These are phyloP conservation scores for Drosophila nr. fundita DNA, from an alignment of 2,888 invertebrate species.

Conservation along the genomic window DNA sequence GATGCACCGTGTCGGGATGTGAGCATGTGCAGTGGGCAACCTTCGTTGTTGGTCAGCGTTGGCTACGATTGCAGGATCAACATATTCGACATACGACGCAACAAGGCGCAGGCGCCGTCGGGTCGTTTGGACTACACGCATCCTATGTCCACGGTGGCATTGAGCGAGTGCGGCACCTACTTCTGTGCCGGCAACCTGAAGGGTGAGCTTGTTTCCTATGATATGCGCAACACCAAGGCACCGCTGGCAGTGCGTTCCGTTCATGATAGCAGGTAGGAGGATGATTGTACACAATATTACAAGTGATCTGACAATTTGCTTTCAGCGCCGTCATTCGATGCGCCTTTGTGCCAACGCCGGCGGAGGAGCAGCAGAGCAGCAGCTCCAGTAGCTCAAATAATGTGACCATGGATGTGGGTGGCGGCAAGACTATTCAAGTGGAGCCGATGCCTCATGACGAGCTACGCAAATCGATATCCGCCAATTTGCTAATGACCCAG, in stretches of 20 bases:
- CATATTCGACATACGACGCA: conserved; percentile 83
- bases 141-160: conserved; percentile 82
- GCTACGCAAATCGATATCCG: conserved; percentile 66
- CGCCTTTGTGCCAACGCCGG: conserved; percentile 77
- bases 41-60: conserved; percentile 81
- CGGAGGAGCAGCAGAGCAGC: conserved; percentile 57
- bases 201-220: conserved; percentile 83
- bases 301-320: neutral
- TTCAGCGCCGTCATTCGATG: conserved; percentile 74
- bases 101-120: conserved; percentile 72
- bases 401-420: conserved; percentile 30
- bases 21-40: conserved; percentile 78
- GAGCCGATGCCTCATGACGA: conserved; percentile 55
- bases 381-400: conserved; percentile 69
- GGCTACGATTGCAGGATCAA: conserved; percentile 84
- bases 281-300: neutral
- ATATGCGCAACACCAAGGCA: conserved; percentile 81
- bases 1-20: conserved; percentile 83
- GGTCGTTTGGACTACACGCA: conserved; percentile 69
- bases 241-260: conserved; percentile 73
- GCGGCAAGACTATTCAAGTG: conserved; percentile 15
- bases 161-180: conserved; percentile 84
- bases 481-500: conserved; percentile 45
- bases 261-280: conserved; percentile 68
- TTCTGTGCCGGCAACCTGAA: conserved; percentile 84